Conservation (phyloP, 2,888 invertebrate species). For the Myopa tessellatipennis region DNA sequence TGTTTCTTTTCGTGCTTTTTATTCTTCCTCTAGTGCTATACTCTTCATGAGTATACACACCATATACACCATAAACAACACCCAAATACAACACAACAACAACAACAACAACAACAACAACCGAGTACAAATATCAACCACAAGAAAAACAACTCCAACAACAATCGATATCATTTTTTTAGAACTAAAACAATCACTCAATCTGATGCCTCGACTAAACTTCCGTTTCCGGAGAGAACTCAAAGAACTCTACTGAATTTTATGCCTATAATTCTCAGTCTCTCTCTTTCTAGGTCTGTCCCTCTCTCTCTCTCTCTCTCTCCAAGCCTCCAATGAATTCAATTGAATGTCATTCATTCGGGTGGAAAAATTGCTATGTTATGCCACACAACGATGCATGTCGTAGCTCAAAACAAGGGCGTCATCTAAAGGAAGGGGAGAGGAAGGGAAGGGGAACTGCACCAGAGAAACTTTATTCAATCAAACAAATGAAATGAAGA, state of each 20-base stretch:
- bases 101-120: too few relatives aligned
- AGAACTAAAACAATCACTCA: slow-evolving; percentile 32
- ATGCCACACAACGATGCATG: slow-evolving; percentile 47
- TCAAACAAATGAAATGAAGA: background rate
- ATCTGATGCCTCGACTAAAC: slow-evolving; percentile 8
- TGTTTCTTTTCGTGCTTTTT: too few relatives aligned
- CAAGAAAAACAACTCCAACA: too few relatives aligned
- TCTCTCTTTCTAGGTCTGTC: background rate
- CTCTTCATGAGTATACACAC: too few relatives aligned
- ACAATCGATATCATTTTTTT: background rate
- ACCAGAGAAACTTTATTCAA: background rate
- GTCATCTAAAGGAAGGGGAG: background rate
- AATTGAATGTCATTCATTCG: slow-evolving; percentile 55
- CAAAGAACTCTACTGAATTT: background rate
- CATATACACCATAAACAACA: too few relatives aligned
- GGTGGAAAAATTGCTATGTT: slow-evolving; percentile 63
- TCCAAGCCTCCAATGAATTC: slow-evolving; percentile 44
- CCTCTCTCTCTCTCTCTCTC: background rate
- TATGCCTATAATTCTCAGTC: background rate
- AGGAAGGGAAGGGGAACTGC: background rate
- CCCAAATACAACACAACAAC: too few relatives aligned
- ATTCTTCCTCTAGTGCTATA: too few relatives aligned
- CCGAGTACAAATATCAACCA: too few relatives aligned
- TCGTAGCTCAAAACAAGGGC: background rate
- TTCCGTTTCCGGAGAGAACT: slow-evolving; percentile 1